Conservation (phyloP, 2,888 invertebrate species). For the Keiferia lycopersicella region DNA sequence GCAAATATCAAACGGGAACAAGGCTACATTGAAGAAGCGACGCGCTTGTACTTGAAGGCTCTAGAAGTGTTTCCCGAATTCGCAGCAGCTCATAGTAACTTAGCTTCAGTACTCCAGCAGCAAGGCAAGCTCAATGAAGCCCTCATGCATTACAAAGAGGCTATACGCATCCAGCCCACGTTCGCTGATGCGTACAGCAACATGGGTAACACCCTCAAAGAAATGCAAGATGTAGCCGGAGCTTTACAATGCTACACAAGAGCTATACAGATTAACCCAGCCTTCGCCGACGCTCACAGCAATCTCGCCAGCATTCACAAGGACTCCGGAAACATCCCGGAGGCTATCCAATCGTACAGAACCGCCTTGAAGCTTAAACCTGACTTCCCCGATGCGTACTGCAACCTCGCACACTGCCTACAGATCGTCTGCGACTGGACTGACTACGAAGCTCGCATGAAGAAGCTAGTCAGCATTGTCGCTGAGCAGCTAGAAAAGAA, state of each 20-base stretch:
- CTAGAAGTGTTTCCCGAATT: slow-evolving; percentile 98
- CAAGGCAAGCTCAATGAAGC: slow-evolving; percentile 98
- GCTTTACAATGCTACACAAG: slow-evolving; percentile 98
- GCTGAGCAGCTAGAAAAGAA: slow-evolving; percentile 99
- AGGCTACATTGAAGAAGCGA: slow-evolving; percentile 99
- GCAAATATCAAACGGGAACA: slow-evolving; percentile 99
- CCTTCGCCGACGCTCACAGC: slow-evolving; percentile 99
- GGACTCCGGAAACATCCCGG: slow-evolving; percentile 99
- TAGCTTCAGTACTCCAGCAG: slow-evolving; percentile 98
- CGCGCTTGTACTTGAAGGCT: slow-evolving; percentile 95
- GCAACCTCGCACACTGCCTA: slow-evolving; percentile 98
- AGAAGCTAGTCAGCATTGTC: slow-evolving; percentile 96
- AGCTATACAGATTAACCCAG: slow-evolving; percentile 99
- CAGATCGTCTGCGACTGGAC: slow-evolving; percentile 99
- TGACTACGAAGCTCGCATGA: slow-evolving; percentile 98
- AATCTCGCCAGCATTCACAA: slow-evolving; percentile 99
- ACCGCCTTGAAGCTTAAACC: slow-evolving; percentile 98
- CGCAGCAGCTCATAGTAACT: slow-evolving; percentile 99
- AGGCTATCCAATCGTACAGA: slow-evolving; percentile 98
- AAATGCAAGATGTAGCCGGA: slow-evolving; percentile 98
- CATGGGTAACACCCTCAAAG: slow-evolving; percentile 99
- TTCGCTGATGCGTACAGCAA: slow-evolving; percentile 99
- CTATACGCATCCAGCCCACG: slow-evolving; percentile 98
- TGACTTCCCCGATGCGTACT: slow-evolving; percentile 99
- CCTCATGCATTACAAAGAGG: slow-evolving; percentile 99